Conservation (phyloP, 2,797 vertebrate species). For the Phrynocephalus forsythii region DNA sequence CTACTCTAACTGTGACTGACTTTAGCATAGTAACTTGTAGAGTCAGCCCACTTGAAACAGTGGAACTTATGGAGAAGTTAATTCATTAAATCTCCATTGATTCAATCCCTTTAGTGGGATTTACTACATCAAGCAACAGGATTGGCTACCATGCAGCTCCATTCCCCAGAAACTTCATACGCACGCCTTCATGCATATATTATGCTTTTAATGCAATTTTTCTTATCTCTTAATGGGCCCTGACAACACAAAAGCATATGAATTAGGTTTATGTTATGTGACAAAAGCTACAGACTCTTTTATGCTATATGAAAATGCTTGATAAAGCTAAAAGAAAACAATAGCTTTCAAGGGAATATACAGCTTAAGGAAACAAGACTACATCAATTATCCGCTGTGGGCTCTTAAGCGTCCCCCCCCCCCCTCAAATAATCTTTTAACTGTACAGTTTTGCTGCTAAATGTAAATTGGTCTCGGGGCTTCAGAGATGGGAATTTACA, state of each 20-base stretch:
- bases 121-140: no score
- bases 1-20: background rate
- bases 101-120: no score
- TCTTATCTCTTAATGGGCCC: background rate
- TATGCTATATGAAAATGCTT: background rate
- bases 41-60: no score
- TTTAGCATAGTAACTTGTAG: no score
- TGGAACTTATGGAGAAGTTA: no score
- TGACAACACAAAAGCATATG: background rate
- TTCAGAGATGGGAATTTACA: conserved; percentile 57
- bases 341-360: conserved; percentile 51
- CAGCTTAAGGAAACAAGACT: conserved; percentile 55
- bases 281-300: background rate
- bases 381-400: conserved; percentile 66
- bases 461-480: conserved; percentile 56
- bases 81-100: no score
- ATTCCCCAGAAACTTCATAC: background rate
- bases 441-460: conserved; percentile 68
- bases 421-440: conserved; percentile 69
- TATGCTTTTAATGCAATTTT: background rate
- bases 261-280: background rate
- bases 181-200: background rate
- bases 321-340: conserved; percentile 40
- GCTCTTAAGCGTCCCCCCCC: conserved; percentile 55
- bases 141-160: no score